These are phyloP conservation scores for Tor tambroides DNA, from an alignment of 2,113 vertebrate genomes.

Conservation along the genomic window DNA sequence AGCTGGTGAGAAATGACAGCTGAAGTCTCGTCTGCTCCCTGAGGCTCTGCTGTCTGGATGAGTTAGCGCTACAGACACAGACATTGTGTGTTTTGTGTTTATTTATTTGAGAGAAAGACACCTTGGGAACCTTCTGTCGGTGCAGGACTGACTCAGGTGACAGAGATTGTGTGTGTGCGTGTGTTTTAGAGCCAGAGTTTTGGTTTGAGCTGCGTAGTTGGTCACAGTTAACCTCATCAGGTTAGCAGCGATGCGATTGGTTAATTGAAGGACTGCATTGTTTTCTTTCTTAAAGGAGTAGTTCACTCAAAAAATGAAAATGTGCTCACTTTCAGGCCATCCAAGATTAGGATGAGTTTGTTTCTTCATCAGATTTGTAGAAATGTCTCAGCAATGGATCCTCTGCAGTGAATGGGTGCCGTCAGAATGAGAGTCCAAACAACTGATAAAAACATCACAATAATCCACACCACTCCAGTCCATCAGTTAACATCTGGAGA, in stretches of 20 bases:
- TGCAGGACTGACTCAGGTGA: constrained; percentile 33
- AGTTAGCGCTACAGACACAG: constrained; percentile 47
- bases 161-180: background rate
- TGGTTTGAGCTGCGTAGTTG: background rate
- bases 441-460: too few relatives aligned
- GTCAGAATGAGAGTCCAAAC: too few relatives aligned
- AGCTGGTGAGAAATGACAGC: constrained; percentile 30
- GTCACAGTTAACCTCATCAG: background rate
- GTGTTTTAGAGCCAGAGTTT: background rate
- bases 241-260: background rate
- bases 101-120: constrained; percentile 43
- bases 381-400: too few relatives aligned
- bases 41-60: constrained; percentile 41
- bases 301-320: too few relatives aligned
- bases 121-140: constrained; percentile 26
- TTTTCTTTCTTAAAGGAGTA: too few relatives aligned
- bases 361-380: too few relatives aligned
- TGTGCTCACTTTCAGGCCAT: too few relatives aligned
- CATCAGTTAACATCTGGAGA: too few relatives aligned
- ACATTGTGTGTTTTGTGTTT: constrained; percentile 35
- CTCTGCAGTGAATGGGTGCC: too few relatives aligned
- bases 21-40: constrained; percentile 26
- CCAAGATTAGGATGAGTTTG: too few relatives aligned
- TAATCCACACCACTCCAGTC: too few relatives aligned
- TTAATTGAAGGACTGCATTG: too few relatives aligned